Evolutionary conservation across 2,888 invertebrate genomes (phyloP).

Genomic region (Formica aserva): DNA sequence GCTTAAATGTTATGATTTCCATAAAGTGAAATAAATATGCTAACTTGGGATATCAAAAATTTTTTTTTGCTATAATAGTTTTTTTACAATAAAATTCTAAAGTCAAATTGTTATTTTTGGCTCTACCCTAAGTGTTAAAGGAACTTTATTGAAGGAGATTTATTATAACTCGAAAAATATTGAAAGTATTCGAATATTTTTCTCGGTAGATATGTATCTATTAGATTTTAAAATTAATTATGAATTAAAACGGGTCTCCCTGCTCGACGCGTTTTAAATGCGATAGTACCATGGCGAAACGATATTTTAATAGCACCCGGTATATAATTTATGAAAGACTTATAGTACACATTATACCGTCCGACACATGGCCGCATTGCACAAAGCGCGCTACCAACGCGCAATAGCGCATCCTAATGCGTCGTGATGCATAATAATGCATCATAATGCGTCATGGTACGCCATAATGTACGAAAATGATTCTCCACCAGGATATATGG

Average conservation of each 20-base stretch:
- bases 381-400: slow-evolving; percentile 56
- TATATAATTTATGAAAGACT: slow-evolving; percentile 47
- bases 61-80: no score
- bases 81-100: no score
- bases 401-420: slow-evolving; percentile 61
- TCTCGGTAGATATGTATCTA: neutral
- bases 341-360: slow-evolving; percentile 30
- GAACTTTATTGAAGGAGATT: neutral
- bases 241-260: neutral
- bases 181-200: neutral
- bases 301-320: neutral
- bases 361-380: slow-evolving; percentile 58
- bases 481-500: slow-evolving; percentile 41
- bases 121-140: no score
- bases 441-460: slow-evolving; percentile 59
- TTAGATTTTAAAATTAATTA: slow-evolving; percentile 3
- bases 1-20: no score
- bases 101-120: no score
- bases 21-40: no score
- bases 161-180: slow-evolving; percentile 1
- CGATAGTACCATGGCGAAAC: neutral
- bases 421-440: slow-evolving; percentile 73
- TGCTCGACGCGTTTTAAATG: neutral
- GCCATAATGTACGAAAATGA: slow-evolving; percentile 69
- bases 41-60: no score